Conservation (phyloP, 2,113 vertebrate species). For the Salvelinus alpinus region DNA sequence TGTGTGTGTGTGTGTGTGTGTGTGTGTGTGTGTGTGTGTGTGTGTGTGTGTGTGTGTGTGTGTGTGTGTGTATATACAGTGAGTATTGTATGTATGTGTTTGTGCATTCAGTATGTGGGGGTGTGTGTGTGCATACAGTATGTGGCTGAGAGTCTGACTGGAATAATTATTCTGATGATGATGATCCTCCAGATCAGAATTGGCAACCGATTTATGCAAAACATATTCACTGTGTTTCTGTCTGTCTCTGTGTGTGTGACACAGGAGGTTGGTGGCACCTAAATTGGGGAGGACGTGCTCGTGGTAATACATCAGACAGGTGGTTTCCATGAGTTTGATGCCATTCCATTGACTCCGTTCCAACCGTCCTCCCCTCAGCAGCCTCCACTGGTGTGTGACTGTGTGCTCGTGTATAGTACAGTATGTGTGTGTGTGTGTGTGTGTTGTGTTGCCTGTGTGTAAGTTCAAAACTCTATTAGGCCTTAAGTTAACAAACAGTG, state of each 20-base stretch:
- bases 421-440: not conserved
- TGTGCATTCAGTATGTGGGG: conserved; percentile 26
- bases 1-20: no score
- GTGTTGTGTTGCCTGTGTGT: not conserved
- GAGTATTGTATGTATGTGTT: conserved; percentile 23
- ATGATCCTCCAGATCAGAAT: conserved; percentile 58
- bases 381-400: no score
- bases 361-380: no score
- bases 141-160: conserved; percentile 50
- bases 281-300: no score
- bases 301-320: no score
- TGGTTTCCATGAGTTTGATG: not conserved
- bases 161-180: conserved; percentile 66
- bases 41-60: no score
- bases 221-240: conserved; percentile 30
- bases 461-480: no score
- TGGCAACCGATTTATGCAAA: conserved; percentile 52
- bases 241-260: conserved; percentile 4
- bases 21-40: no score
- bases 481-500: no score
- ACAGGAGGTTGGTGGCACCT: no score
- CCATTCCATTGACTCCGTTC: no score
- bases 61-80: not conserved
- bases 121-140: conserved; percentile 36
- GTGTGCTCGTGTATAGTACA: no score